Base-by-base conservation (phyloP, 2,888 invertebrate genomes). In the Junonia oenone region DNA sequence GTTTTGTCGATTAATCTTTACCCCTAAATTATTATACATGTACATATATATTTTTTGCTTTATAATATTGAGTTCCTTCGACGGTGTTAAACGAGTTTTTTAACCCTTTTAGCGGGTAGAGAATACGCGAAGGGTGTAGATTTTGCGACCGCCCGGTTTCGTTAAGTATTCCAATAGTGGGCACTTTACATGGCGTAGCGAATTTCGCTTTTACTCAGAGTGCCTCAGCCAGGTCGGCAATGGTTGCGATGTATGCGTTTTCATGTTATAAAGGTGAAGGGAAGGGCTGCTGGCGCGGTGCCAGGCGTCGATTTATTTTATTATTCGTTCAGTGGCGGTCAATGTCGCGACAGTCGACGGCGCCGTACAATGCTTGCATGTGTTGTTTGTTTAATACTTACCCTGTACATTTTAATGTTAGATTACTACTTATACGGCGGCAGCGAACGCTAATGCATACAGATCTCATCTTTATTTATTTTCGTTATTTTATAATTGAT, bases 281-380 rank as follows among this genome's bases (percentile, higher is more conserved):
- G 82, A 85, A 83, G 83, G 83, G 84, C 78, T 78, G 72, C 68
- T 89, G 89, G 89, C 87, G 66, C 72, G 68, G 63, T 78, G 89
- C 90, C 90, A 89, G 78, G 71, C 76, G 80, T 78, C 81, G 80
- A 80, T 84, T 85, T 83, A 75, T 82, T 85, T 89, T 88, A 88
- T 89, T 86, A 85, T 87, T 83, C 86, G 81, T 81, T 67, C 68
- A 69, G 80, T 83, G 81, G 83, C 87, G 89, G 89, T 89, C 89
- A 88, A 86, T 89, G 89, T 88, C 89, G 88, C 88, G 84, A 55
- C 61, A 51, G 75, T 63, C 70, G 75, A 55, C 76, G 79, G 81
- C 82, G 84, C 81, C 81, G 71, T 50, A 73, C 76, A 69, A 68
- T 69, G 74, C 71, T 72, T 73, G 80, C 84, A 83, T 83, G 78